Percentiles rank a stretch among this genome's conserved stretches.
phyloP scores from a whole-genome alignment of 1,140 invertebrate species.

The Drosophila parabipectinata region DNA sequence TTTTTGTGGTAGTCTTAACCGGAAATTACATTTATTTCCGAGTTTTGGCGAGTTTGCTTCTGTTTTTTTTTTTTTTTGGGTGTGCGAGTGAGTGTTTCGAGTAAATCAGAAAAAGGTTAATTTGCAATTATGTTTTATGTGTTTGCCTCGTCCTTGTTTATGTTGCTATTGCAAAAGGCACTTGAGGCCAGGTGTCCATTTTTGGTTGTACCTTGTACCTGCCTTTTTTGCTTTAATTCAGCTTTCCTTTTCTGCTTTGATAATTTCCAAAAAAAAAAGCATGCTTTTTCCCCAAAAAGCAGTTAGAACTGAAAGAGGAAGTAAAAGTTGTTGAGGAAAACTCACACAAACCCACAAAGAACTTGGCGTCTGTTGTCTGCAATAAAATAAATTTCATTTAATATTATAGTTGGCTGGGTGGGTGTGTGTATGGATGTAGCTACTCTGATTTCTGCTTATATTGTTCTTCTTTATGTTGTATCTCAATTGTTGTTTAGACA shows the following conservation, averaged over 20 bases:
- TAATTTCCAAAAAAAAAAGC: conserved; percentile 47
- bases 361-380: conserved; percentile 52
- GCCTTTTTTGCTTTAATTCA: not conserved
- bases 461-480: conserved; percentile 47
- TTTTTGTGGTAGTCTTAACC: conserved; percentile 11
- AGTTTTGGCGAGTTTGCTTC: conserved; percentile 20
- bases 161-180: conserved; percentile 30
- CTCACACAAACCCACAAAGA: conserved; percentile 3
- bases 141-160: conserved; percentile 6
- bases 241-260: conserved; percentile 28
- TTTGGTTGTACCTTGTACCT: conserved; percentile 21
- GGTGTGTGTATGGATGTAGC: too few relatives aligned
- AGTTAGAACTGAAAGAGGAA: conserved; percentile 18
- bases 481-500: conserved; percentile 51
- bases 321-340: not conserved
- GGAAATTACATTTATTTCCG: conserved; percentile 40
- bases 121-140: conserved; percentile 59
- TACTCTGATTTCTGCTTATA: conserved; percentile 18
- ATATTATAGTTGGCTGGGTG: conserved; percentile 30
- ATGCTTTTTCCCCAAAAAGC: conserved; percentile 27
- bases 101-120: conserved; percentile 61
- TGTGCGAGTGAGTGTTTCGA: conserved; percentile 10
- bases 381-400: conserved; percentile 75
- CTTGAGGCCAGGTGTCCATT: conserved; percentile 58
- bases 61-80: conserved; percentile 9